phyloP scores from a whole-genome alignment of 2,888 invertebrate species.

The Pharmacophagus antenor region DNA sequence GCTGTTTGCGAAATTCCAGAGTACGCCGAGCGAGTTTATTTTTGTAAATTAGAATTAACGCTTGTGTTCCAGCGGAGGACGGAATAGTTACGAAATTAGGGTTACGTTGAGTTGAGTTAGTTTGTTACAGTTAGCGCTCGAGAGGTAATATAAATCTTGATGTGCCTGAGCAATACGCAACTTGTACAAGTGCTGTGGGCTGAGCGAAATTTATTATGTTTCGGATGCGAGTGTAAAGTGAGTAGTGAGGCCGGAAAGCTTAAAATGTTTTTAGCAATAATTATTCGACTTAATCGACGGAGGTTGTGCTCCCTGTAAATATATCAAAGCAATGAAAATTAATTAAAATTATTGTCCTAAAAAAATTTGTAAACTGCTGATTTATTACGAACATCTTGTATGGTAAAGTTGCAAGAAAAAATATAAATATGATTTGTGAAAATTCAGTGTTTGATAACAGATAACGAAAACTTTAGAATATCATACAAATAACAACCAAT shows the following conservation, averaged over 20 bases:
- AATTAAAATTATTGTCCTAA: no score
- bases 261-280: neutral
- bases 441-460: no score
- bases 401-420: no score
- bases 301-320: neutral
- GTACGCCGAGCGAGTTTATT: constrained; percentile 11
- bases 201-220: no score
- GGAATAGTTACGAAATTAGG: constrained; percentile 18
- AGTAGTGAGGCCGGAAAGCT: no score
- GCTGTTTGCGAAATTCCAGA: constrained; percentile 15
- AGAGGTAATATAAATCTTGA: constrained; percentile 9
- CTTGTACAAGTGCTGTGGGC: neutral
- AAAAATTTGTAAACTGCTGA: no score
- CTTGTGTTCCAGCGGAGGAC: constrained; percentile 19
- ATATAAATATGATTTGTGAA: no score
- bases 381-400: no score
- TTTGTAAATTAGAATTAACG: constrained; percentile 27
- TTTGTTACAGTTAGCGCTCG: constrained; percentile 15
- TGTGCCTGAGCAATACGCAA: neutral
- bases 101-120: constrained; percentile 17
- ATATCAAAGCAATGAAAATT: no score
- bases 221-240: no score
- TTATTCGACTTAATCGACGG: neutral
- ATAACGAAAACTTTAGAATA: no score
- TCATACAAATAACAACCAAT: no score